These are phyloP conservation scores for Listronotus bonariensis DNA, from an alignment of 1,140 invertebrate species.

Conservation along the genomic window DNA sequence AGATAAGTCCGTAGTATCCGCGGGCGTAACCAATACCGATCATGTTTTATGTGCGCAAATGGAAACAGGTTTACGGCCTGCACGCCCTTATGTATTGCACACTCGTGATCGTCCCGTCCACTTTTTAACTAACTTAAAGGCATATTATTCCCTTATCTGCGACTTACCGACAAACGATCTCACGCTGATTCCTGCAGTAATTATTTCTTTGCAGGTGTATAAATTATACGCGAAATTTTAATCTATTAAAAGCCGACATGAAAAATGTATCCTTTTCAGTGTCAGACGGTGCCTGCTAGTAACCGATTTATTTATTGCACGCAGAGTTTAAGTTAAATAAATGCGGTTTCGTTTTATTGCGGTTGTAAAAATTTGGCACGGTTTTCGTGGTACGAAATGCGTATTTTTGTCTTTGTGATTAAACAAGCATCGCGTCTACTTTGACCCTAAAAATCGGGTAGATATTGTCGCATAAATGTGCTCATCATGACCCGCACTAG, in stretches of 20 bases:
- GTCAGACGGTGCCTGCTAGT: conserved; percentile 3
- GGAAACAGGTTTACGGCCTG: conserved; percentile 5
- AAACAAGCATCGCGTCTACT: no score
- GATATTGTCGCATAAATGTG: no score
- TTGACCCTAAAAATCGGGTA: no score
- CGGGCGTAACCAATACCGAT: conserved; percentile 8
- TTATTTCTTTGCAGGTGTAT: conserved; percentile 10
- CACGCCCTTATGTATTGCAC: conserved; percentile 10
- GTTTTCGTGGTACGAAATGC: not conserved
- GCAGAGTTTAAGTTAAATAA: conserved; percentile 6
- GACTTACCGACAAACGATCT: conserved; percentile 13
- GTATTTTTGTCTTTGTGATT: no score
- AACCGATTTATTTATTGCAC: conserved; percentile 5
- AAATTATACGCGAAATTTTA: conserved; percentile 9
- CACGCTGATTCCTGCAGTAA: conserved; percentile 3
- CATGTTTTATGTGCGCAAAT: conserved; percentile 3
- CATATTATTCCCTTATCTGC: conserved; percentile 12
- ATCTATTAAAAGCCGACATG: conserved; percentile 16
- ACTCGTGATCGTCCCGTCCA: conserved; percentile 12
- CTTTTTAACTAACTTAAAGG: not conserved
- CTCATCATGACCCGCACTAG: no score
- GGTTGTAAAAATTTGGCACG: conserved; percentile 8
- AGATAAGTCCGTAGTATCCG: not conserved
- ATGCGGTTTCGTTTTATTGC: not conserved
- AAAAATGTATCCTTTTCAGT: conserved; percentile 14